These are phyloP conservation scores for Tinea trinotella DNA, from an alignment of 2,888 invertebrate genomes.

Conservation along the genomic window DNA sequence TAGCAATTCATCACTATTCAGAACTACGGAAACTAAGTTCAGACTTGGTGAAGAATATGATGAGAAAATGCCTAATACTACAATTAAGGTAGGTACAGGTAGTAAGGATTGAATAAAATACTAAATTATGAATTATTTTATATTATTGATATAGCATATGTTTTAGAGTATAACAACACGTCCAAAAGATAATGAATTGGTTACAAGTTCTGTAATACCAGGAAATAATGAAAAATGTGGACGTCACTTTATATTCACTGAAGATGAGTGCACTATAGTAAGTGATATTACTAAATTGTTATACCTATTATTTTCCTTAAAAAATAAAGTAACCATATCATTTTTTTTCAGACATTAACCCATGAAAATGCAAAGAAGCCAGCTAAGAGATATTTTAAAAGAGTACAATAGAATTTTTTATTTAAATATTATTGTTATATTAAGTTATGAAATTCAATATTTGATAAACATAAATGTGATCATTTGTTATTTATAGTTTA, in stretches of 20 bases:
- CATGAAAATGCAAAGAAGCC: constrained; percentile 64
- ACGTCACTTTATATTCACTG: constrained; percentile 50
- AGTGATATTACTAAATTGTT: background rate
- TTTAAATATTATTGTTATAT: background rate
- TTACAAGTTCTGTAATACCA: constrained; percentile 44
- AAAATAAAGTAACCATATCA: too few relatives aligned
- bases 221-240: constrained; percentile 39
- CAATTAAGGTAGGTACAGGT: constrained; percentile 46
- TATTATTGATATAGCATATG: background rate
- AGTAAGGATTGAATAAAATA: constrained; percentile 28
- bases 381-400: constrained; percentile 71
- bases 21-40: constrained; percentile 68
- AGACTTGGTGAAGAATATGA: constrained; percentile 75
- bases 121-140: constrained; percentile 1
- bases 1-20: constrained; percentile 67
- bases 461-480: too few relatives aligned
- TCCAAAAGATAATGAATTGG: constrained; percentile 30
- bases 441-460: too few relatives aligned
- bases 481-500: too few relatives aligned
- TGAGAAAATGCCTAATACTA: constrained; percentile 73
- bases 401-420: constrained; percentile 25
- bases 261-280: constrained; percentile 30
- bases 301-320: background rate
- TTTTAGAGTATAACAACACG: constrained; percentile 65
- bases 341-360: constrained; percentile 67